Percentiles rank a stretch among this genome's conserved stretches.
Evolutionary conservation across 2,113 vertebrate species (phyloP).

Genomic region (Baryphthengus martii): DNA sequence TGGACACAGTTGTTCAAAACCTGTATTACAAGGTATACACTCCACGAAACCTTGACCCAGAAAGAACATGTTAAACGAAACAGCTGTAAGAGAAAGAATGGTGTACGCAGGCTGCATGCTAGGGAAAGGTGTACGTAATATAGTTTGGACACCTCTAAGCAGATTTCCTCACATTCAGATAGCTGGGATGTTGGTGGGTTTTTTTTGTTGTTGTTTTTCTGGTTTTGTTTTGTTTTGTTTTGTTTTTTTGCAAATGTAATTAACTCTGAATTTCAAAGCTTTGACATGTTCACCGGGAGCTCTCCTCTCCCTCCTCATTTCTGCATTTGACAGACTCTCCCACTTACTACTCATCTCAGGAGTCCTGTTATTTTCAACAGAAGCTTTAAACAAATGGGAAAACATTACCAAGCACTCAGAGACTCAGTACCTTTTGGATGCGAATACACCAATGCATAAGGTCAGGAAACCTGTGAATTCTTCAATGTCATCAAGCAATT

Average conservation of each 20-base stretch:
- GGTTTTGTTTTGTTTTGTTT: background rate
- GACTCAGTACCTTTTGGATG: background rate
- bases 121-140: background rate
- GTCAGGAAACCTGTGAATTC: background rate
- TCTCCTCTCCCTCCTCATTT: fast-evolving
- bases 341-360: background rate
- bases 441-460: background rate
- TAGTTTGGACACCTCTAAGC: background rate
- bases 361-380: background rate
- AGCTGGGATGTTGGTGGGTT: too few relatives aligned
- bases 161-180: background rate
- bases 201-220: too few relatives aligned
- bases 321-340: background rate
- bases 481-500: background rate
- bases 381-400: background rate
- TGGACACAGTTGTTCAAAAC: background rate
- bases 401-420: background rate
- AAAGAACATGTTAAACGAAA: background rate
- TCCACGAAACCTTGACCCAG: background rate
- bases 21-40: background rate
- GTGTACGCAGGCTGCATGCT: background rate
- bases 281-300: background rate
- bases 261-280: background rate
- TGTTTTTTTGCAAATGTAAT: background rate
- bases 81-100: background rate